Conservation (phyloP, 2,888 invertebrate species). For the Entomobrya multifasciata region DNA sequence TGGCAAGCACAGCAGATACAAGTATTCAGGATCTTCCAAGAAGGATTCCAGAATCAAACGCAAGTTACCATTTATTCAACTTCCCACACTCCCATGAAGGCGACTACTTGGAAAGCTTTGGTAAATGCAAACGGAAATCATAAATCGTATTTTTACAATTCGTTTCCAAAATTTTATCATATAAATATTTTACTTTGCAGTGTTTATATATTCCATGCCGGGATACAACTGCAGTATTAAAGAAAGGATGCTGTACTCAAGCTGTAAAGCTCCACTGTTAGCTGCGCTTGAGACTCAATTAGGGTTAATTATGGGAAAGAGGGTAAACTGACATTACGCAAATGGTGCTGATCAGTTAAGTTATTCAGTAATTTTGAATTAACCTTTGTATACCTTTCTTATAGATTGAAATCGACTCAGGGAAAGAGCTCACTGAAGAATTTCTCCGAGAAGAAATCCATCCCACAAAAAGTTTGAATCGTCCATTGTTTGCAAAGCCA, state of each 20-base stretch:
- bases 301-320: slow-evolving; percentile 91
- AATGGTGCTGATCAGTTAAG: not conserved
- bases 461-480: slow-evolving; percentile 92
- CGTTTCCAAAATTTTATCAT: slow-evolving; percentile 57
- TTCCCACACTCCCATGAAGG: slow-evolving; percentile 97
- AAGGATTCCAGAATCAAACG: slow-evolving; percentile 91
- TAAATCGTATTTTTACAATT: not conserved
- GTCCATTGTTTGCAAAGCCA: slow-evolving; percentile 97
- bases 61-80: slow-evolving; percentile 94
- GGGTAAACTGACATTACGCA: slow-evolving; percentile 84
- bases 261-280: slow-evolving; percentile 95
- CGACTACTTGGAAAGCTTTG: slow-evolving; percentile 91
- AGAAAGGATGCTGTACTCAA: slow-evolving; percentile 99
- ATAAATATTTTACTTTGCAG: slow-evolving; percentile 82
- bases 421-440: slow-evolving; percentile 93
- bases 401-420: slow-evolving; percentile 96
- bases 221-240: slow-evolving; percentile 97
- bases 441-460: slow-evolving; percentile 96
- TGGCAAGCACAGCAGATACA: slow-evolving; percentile 88
- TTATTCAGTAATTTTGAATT: not conserved
- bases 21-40: slow-evolving; percentile 86
- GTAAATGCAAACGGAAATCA: too few species aligned
- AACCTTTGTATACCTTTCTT: slow-evolving; percentile 80
- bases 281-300: slow-evolving; percentile 88
- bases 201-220: slow-evolving; percentile 99